A percentile compares a stretch with the other conserved stretches of the same genome.
Conservation (phyloP, 2,888 invertebrate species). For the Serripes groenlandicus region DNA sequence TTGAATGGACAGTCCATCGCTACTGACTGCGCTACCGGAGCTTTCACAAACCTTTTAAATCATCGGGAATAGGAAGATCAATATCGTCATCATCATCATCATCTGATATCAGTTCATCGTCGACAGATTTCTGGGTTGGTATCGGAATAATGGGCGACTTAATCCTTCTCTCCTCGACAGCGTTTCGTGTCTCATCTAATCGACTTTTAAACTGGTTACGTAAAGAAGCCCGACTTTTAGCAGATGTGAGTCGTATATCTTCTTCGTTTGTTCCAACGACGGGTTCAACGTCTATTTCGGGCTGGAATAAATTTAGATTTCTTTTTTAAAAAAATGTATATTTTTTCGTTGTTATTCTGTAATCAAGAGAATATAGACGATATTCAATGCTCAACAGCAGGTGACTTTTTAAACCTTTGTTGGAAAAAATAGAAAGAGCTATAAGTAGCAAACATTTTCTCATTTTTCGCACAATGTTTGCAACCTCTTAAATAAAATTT, state of each 20-base stretch:
- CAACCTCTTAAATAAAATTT: too few species aligned
- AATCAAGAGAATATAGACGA: too few species aligned
- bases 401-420: too few species aligned
- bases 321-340: too few species aligned
- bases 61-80: constrained; percentile 72
- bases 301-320: neutral
- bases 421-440: too few species aligned
- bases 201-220: constrained; percentile 76
- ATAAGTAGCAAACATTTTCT: too few species aligned
- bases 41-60: constrained; percentile 72
- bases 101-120: constrained; percentile 77
- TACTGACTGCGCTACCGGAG: too few species aligned
- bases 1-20: too few species aligned
- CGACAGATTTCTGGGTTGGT: constrained; percentile 75
- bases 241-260: constrained; percentile 73
- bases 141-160: constrained; percentile 79
- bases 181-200: constrained; percentile 76
- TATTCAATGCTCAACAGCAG: too few species aligned
- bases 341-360: too few species aligned
- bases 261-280: constrained; percentile 67
- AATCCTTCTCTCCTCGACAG: constrained; percentile 78
- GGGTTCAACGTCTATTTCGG: constrained; percentile 58
- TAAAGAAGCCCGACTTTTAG: constrained; percentile 79
- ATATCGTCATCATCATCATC: constrained; percentile 83
- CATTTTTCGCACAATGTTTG: too few species aligned